Conservation (phyloP, 2,888 invertebrate species). For the Tuta absoluta region DNA sequence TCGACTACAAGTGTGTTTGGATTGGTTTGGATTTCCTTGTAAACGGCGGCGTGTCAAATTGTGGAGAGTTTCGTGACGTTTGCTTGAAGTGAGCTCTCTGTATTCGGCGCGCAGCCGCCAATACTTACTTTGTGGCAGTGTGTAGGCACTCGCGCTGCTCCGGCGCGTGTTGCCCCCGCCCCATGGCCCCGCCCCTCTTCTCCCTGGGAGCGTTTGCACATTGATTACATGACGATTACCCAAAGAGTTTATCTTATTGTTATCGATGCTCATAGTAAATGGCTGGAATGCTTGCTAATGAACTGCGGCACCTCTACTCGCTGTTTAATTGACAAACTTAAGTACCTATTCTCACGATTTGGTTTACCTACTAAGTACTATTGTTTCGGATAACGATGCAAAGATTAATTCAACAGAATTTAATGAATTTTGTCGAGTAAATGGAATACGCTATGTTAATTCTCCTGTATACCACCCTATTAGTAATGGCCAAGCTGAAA, state of each 20-base stretch:
- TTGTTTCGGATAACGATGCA: conserved; percentile 31
- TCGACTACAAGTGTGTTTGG: no score
- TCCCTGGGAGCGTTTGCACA: conserved; percentile 30
- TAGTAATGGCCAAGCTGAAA: no score
- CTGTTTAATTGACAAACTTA: neutral
- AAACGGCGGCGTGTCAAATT: no score
- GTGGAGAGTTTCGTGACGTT: no score
- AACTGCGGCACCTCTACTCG: conserved; percentile 26
- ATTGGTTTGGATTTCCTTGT: no score
- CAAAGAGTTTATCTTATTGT: conserved; percentile 28
- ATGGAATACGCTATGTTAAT: conserved; percentile 29
- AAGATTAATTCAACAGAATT: conserved; percentile 29
- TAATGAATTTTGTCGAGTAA: conserved; percentile 26
- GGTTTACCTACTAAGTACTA: conserved; percentile 16
- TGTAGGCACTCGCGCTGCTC: neutral
- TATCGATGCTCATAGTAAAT: conserved; percentile 30
- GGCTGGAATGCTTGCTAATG: conserved; percentile 34
- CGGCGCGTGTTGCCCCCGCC: conserved; percentile 19
- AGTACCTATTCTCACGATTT: conserved; percentile 18
- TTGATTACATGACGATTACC: conserved; percentile 30
- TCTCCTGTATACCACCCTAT: conserved; percentile 30
- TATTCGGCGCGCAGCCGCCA: no score
- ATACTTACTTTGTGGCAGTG: no score
- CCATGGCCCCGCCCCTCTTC: conserved; percentile 22
- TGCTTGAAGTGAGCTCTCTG: no score